phyloP scores from a whole-genome alignment of 2,888 invertebrate species.

The Hemicrepidius hirtus region DNA sequence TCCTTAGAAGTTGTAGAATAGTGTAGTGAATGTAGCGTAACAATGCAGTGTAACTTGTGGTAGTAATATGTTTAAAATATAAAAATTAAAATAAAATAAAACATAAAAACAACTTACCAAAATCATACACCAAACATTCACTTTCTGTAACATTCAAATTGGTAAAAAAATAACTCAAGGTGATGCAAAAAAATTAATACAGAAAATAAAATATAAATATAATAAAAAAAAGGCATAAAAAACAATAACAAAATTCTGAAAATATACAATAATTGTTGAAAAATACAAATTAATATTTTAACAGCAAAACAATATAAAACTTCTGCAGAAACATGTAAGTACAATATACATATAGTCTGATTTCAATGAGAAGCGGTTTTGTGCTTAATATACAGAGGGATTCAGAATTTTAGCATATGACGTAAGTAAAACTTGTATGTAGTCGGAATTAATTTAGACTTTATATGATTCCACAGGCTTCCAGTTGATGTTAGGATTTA shows the following conservation, averaged over 20 bases:
- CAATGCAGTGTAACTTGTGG: conserved; percentile 2
- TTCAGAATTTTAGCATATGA: too few relatives aligned
- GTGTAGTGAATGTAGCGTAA: conserved; percentile 44
- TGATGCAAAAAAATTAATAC: conserved; percentile 20
- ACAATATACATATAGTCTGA: conserved; percentile 2
- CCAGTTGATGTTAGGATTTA: too few relatives aligned
- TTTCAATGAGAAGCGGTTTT: too few relatives aligned
- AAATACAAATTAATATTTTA: conserved; percentile 26
- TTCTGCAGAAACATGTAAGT: conserved; percentile 29
- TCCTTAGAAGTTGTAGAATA: conserved; percentile 35
- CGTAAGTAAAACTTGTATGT: too few relatives aligned
- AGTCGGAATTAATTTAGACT: too few relatives aligned
- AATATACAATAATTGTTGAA: not conserved
- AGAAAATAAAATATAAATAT: conserved; percentile 46
- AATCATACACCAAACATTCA: not conserved
- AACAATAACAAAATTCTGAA: conserved; percentile 37
- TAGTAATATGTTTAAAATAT: not conserved
- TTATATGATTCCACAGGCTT: too few relatives aligned
- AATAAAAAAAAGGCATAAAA: conserved; percentile 29
- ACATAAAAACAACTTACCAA: conserved; percentile 15
- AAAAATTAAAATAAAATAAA: conserved; percentile 5
- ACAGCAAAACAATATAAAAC: conserved; percentile 39
- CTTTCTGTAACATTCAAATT: not conserved
- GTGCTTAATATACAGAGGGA: too few relatives aligned
- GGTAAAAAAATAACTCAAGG: conserved; percentile 1